Conservation (phyloP, 2,113 vertebrate species). For the Alectura lathami region DNA sequence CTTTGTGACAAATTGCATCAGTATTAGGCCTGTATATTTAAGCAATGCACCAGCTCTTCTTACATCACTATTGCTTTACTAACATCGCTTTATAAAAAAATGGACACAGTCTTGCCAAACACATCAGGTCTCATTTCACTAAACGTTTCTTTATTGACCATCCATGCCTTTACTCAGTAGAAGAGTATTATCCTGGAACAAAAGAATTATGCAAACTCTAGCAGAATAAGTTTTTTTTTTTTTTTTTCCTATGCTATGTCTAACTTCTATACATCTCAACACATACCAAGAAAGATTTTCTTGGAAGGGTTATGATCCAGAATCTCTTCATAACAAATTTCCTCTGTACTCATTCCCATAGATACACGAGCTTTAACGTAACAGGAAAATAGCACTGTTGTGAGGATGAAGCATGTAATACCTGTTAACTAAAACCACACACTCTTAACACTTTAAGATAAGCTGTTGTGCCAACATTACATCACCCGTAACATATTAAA, state of each 20-base stretch:
- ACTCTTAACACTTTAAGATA: neutral
- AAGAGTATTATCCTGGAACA: neutral
- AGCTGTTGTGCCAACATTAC: neutral
- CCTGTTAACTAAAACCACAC: neutral
- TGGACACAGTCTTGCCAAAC: neutral
- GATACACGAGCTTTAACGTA: neutral
- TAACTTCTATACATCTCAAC: neutral
- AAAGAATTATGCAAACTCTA: neutral
- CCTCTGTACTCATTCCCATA: neutral
- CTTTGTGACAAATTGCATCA: neutral
- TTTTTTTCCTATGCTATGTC: neutral
- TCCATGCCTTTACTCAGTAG: neutral
- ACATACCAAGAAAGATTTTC: neutral
- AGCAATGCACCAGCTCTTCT: neutral
- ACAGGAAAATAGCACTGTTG: neutral
- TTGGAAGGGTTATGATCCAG: neutral
- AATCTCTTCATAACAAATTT: neutral
- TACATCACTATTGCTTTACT: neutral
- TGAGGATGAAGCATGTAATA: neutral
- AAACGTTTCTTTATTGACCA: neutral
- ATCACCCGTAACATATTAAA: neutral
- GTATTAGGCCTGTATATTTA: neutral
- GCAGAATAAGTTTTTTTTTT: neutral
- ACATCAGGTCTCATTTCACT: neutral
- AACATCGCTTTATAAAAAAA: neutral